Base-by-base conservation (phyloP, 1,140 invertebrate species). In the Apis laboriosa region DNA sequence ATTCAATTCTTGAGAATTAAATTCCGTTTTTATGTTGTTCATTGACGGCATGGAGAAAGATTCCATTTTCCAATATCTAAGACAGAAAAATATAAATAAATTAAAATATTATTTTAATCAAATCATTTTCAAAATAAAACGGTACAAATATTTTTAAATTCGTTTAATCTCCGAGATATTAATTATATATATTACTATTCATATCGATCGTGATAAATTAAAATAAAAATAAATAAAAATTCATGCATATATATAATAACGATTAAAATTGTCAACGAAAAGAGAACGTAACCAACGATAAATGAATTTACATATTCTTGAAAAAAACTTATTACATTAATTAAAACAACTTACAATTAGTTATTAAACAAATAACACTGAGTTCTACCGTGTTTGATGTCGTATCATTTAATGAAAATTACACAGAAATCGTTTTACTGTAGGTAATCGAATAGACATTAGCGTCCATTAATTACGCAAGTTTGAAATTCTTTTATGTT, bases 11-110 rank as follows among this genome's bases (percentile, higher is more conserved):
- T 49, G 0, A 3, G 12, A 19, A 13, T 83, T 78, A n/a, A 86
- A 90, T 19, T 89, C 85, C 0, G 82, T 73, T 19, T 80, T 24
- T 12, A 43, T 9, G 43, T 15, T 43, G 9, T 67, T 17, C 1
- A 12, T 5, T 9, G 17, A 5, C 7, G 53, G 5, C 21, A 11
- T 12, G 19, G 15, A 1, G 1, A 77, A n/a, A 0, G 49, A 11
- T 1, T 77, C 56, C 80, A 83, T 77, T 15, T 60, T 8, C 15
- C 19, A 7, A 1, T 43, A 24, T 17, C 64, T 67, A 21, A 13
- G 19, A 51, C 11, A 21, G 1, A 51, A 34, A 60, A 66, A 51
- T 8, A 11, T 34, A 19, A 63, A 11, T 63, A 12, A 75, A 51
- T 53, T 53, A 63, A 34, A 34, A 9, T 4, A 15, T 21, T 8